Evolutionary conservation across 2,113 vertebrate genomes (phyloP).

Genomic region (Peucedramus taeniatus): DNA sequence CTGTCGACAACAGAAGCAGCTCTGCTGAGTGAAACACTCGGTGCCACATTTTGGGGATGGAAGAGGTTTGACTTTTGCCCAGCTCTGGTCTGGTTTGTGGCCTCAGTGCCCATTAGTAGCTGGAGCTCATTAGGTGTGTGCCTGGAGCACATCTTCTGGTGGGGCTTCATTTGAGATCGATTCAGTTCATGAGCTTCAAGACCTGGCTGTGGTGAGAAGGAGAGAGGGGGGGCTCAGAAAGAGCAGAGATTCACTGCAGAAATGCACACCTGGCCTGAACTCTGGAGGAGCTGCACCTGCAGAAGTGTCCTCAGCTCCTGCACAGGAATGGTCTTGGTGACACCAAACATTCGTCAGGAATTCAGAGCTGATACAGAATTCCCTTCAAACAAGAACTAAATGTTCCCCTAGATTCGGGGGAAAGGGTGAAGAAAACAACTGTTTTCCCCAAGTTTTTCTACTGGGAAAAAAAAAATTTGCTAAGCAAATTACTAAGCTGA

Average conservation of each 20-base stretch:
- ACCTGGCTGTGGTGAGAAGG: not conserved
- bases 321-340: fast-evolving
- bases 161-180: not conserved
- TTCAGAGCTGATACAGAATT: not conserved
- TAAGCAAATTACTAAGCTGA: not conserved
- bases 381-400: not conserved
- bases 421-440: not conserved
- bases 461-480: not conserved
- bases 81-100: not conserved
- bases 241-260: not conserved
- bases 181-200: not conserved
- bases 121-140: slow-evolving; percentile 9
- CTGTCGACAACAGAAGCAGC: slow-evolving; percentile 51
- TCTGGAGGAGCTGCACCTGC: not conserved
- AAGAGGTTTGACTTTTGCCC: slow-evolving; percentile 31
- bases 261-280: not conserved
- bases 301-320: not conserved
- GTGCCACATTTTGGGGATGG: not conserved
- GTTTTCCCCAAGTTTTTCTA: not conserved
- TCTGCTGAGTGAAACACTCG: not conserved
- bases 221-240: not conserved
- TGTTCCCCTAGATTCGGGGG: not conserved
- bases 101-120: not conserved
- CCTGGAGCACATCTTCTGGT: slow-evolving; percentile 12
- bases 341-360: fast-evolving